Evolutionary conservation across 2,113 vertebrate genomes (phyloP), one percentile per base, ranked within the genome.

Genomic region (Xiphophorus hellerii): DNA sequence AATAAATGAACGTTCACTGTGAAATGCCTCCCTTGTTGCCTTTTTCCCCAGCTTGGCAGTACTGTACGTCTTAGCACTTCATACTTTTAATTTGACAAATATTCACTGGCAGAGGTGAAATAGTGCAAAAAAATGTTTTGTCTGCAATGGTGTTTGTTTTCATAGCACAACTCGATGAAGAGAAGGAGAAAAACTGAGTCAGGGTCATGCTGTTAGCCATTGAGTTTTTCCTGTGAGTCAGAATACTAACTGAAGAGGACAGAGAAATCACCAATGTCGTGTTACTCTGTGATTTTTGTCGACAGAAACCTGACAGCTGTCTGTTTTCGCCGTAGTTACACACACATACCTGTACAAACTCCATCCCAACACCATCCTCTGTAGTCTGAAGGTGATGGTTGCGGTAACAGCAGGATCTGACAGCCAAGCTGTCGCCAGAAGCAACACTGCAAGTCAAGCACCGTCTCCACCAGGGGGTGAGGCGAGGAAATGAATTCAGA

Each of bases 1-100:
- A 92, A 90, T 93, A 91, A 93, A 92, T 86, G 81, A 84, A 72
- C 71, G 20, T 87, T 89, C 91, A 93, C 92, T 92, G 92, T 94
- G 90, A 84, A 12, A 20, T 0, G 1, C 39, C 22, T 9, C 29
- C 17, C 22, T 60, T 12, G 17, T 61, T 3, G 14, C 69, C 72
- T 60, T 42, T 51, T 58, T 44, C 30, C 54, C 29, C 28, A 29
- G 27, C 7, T 13, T 17, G 20, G 44, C 44, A n/a, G 22, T 0
- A 48, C 44, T 6, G 14, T 20, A 20, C 44, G 1, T 4, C 44
- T 17, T 6, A 48, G 44, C 51, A 58, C 61, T 17, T 29, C 4
- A 22, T 25, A 58, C 22, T 58, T 58, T 10, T 54, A 54, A 10
- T 8, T 54, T 54, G 20, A 54, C 51, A 8, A 54, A 25, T 54